A percentile compares a stretch with the other conserved stretches of the same genome.
These are phyloP conservation scores for Drosophila quadrilineata DNA, from an alignment of 1,140 invertebrate species.

Conservation along the genomic window DNA sequence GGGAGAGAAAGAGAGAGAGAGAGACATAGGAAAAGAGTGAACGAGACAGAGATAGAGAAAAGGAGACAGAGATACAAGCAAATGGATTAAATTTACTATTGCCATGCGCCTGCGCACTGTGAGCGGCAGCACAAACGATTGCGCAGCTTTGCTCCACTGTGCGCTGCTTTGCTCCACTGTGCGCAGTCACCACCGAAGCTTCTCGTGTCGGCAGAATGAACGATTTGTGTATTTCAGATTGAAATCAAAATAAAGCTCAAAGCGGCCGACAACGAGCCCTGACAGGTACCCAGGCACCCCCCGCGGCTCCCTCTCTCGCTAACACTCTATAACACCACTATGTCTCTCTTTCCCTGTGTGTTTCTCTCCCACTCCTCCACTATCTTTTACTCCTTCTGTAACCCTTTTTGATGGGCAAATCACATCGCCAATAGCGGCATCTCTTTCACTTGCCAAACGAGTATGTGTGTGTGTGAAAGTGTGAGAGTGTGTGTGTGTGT, in stretches of 20 bases:
- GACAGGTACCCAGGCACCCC: slow-evolving; percentile 27
- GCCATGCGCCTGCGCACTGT: not conserved
- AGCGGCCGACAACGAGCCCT: slow-evolving; percentile 48
- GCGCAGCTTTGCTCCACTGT: slow-evolving; percentile 45
- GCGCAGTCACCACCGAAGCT: slow-evolving; percentile 17
- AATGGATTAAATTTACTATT: too few species aligned
- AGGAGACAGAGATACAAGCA: too few species aligned
- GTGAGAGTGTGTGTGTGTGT: slow-evolving; percentile 1
- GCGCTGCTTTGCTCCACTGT: slow-evolving; percentile 45
- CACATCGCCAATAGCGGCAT: slow-evolving; percentile 22
- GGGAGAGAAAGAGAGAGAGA: too few species aligned
- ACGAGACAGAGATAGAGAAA: too few species aligned
- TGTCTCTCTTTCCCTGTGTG: too few species aligned
- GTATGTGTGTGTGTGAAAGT: slow-evolving; percentile 3
- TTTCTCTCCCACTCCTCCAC: not conserved
- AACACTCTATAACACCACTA: too few species aligned
- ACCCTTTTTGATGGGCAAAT: slow-evolving; percentile 10
- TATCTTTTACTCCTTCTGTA: not conserved
- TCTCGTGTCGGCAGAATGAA: slow-evolving; percentile 62
- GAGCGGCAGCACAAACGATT: slow-evolving; percentile 8
- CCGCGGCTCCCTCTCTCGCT: too few species aligned
- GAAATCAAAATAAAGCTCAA: slow-evolving; percentile 79
- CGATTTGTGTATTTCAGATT: slow-evolving; percentile 80
- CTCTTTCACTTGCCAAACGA: slow-evolving; percentile 24
- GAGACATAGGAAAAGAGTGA: too few species aligned